These are phyloP conservation scores for Thryonomys swinderianus DNA, from an alignment of 2,113 vertebrate species.

Conservation along the genomic window DNA sequence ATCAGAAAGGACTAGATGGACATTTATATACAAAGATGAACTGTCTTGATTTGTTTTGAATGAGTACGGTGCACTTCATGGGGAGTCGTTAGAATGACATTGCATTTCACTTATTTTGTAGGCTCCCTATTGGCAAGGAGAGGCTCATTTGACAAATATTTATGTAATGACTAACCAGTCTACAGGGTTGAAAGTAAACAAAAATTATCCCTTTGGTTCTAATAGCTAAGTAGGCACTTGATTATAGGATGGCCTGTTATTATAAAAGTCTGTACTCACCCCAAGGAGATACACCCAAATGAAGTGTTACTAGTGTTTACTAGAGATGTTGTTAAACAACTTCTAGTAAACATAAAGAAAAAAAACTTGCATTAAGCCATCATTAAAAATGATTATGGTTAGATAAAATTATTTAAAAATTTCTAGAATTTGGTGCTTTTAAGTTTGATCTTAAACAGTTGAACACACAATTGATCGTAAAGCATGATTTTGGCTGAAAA, in stretches of 20 bases:
- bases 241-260: neutral
- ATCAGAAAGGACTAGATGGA: neutral
- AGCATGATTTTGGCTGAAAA: neutral
- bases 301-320: too few species aligned
- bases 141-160: neutral
- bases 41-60: neutral
- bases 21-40: neutral
- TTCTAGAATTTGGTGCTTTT: neutral
- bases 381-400: neutral
- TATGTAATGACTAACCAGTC: neutral
- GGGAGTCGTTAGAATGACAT: neutral
- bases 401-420: neutral
- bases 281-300: neutral
- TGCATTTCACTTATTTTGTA: too few species aligned
- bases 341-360: neutral
- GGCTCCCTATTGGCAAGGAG: neutral
- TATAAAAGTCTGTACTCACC: neutral
- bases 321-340: neutral
- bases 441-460: neutral
- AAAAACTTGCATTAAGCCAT: neutral
- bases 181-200: constrained; percentile 8
- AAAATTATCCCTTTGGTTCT: neutral
- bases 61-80: neutral
- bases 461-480: neutral
- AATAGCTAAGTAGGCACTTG: constrained; percentile 2